These are phyloP conservation scores for Eupelmus urozonus DNA, from an alignment of 2,888 invertebrate genomes.

Conservation along the genomic window DNA sequence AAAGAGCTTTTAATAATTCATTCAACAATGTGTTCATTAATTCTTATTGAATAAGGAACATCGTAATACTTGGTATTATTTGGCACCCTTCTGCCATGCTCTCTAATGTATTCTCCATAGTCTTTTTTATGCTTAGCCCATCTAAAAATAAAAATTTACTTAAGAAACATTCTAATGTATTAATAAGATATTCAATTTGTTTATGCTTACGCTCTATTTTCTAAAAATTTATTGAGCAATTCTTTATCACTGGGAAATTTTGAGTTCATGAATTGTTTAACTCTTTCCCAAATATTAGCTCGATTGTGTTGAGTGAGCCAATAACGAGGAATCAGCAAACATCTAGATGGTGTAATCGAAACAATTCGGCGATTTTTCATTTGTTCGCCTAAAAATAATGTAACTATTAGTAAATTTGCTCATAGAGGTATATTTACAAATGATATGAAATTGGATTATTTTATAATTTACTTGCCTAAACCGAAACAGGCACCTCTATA, in stretches of 20 bases:
- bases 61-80: slow-evolving; percentile 82
- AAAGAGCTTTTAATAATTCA: background rate
- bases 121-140: slow-evolving; percentile 80
- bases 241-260: slow-evolving; percentile 81
- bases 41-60: slow-evolving; percentile 83
- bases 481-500: slow-evolving; percentile 83
- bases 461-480: slow-evolving; percentile 76
- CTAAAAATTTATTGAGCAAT: slow-evolving; percentile 80
- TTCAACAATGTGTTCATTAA: slow-evolving; percentile 73
- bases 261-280: slow-evolving; percentile 81
- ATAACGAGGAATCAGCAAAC: slow-evolving; percentile 84
- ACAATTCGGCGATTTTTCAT: slow-evolving; percentile 84
- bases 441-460: no score
- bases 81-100: slow-evolving; percentile 77
- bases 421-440: background rate
- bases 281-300: slow-evolving; percentile 83
- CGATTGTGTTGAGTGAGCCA: slow-evolving; percentile 84
- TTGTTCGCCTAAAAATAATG: slow-evolving; percentile 79
- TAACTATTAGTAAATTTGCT: background rate
- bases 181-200: background rate
- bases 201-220: slow-evolving; percentile 75
- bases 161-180: slow-evolving; percentile 16
- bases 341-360: slow-evolving; percentile 82
- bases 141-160: slow-evolving; percentile 64
- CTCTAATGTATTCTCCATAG: slow-evolving; percentile 79